phyloP scores from a whole-genome alignment of 2,888 invertebrate genomes.

The Caenorhabditis macrosperma region DNA sequence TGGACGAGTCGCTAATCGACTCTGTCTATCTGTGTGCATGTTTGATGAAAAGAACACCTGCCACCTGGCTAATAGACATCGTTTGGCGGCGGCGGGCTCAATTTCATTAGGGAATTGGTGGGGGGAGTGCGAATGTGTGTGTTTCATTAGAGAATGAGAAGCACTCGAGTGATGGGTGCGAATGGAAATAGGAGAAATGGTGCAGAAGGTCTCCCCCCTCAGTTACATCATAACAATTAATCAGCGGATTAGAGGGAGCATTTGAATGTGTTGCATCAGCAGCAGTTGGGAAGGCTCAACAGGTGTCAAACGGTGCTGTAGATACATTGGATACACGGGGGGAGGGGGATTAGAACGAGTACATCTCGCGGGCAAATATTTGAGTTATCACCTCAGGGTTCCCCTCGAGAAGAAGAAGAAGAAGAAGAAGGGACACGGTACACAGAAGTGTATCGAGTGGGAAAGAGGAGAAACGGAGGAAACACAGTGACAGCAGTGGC shows the following conservation, averaged over 20 bases:
- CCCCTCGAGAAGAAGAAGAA: background rate
- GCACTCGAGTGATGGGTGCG: too few species aligned
- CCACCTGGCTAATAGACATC: background rate
- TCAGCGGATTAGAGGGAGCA: background rate
- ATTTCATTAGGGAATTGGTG: background rate
- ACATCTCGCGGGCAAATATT: constrained; percentile 44
- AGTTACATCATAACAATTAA: background rate
- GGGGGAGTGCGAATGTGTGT: too few species aligned
- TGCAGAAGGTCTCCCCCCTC: too few species aligned
- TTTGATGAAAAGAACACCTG: background rate
- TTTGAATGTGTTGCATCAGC: background rate
- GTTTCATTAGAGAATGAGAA: background rate
- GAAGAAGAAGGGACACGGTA: background rate
- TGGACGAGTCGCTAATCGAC: background rate
- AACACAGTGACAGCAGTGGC: too few species aligned
- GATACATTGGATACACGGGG: background rate
- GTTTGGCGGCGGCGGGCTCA: background rate
- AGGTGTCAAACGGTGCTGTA: constrained; percentile 16
- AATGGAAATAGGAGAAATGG: too few species aligned
- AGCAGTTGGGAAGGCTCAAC: background rate
- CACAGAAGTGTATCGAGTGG: background rate
- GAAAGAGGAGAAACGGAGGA: background rate
- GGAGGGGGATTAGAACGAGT: background rate
- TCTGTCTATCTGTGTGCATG: too few species aligned
- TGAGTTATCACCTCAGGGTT: constrained; percentile 35